These are phyloP conservation scores for Oligia latruncula DNA, from an alignment of 2,888 invertebrate genomes.

Conservation along the genomic window DNA sequence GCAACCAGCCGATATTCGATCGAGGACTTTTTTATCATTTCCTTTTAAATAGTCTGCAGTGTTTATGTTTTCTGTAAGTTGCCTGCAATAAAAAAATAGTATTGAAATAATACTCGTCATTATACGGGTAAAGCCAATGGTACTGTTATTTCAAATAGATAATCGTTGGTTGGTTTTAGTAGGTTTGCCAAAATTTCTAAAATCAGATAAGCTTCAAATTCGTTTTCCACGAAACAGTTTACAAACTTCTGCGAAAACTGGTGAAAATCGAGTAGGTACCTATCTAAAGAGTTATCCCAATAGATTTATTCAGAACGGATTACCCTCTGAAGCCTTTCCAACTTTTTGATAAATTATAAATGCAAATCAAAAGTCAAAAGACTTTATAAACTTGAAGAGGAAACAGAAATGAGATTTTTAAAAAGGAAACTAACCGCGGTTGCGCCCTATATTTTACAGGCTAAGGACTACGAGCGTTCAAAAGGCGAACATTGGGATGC, in stretches of 20 bases:
- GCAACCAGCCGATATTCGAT: constrained; percentile 30
- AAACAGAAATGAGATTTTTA: constrained; percentile 51
- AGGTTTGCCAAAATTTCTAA: background rate
- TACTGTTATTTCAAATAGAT: background rate
- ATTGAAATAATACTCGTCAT: background rate
- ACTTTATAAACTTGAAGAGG: constrained; percentile 49
- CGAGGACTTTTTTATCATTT: constrained; percentile 16
- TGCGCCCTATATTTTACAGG: constrained; percentile 71
- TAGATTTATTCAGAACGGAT: constrained; percentile 33
- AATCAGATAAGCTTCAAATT: constrained; percentile 25
- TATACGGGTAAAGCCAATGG: background rate
- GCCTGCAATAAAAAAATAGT: background rate
- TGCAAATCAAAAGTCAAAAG: constrained; percentile 65
- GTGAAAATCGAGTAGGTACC: constrained; percentile 25
- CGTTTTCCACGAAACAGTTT: constrained; percentile 16
- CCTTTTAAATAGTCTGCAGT: background rate
- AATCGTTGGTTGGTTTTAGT: background rate
- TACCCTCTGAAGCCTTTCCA: constrained; percentile 28
- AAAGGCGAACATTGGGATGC: constrained; percentile 60
- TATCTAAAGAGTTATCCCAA: constrained; percentile 22
- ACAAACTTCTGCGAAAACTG: constrained; percentile 24
- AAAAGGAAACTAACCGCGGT: constrained; percentile 61
- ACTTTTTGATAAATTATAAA: constrained; percentile 60
- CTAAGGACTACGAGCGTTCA: constrained; percentile 65
- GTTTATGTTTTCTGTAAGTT: background rate